Evolutionary conservation across 2,113 vertebrate species (phyloP), one percentile per base, ranked within the genome.

Genomic region (Platysternon megacephalum): DNA sequence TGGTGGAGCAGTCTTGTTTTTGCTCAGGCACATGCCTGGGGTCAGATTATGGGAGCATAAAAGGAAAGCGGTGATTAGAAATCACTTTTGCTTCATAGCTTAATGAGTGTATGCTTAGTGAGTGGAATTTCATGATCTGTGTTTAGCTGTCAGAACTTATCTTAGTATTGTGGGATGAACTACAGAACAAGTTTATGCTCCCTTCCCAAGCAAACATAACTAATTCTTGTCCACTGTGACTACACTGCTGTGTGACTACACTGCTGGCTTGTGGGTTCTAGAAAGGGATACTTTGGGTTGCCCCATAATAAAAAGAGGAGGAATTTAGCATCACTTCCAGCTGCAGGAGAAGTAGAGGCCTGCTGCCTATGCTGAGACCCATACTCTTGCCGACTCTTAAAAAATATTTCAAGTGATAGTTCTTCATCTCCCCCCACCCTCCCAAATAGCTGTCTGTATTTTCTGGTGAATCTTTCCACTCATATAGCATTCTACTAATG

Each of bases 21-120:
- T 78, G 65, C 68, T 84, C 79, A 95, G 85, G 87, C 8, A 22
- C 51, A 46, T 94, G 94, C 85, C 85, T 91, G 87, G 94, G 90
- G 95, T 94, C 65, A 94, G 72, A 4, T 65, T 90, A 58, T 5
- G 3, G 58, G 35, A 95, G 48, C 83, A 92, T 89, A 92, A 96
- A 95, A 93, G 84, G 61, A 84, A 35, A 93, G 78, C 55, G 72
- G 28, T 52, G 85, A 52, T 61, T 89, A 0, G 82, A 61, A 17
- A 29, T 3, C 8, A 2, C 0, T 42, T 91, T 94, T 95, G 11
- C 89, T 51, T 32, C 2, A 0, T 91, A 88, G 28, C 88, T 86
- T 81, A 90, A 44, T 84, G 72, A 90, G 52, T 39, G 21, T 21
- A 21, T 52, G 56, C 55, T 17, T 80, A 89, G 49, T 61, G 76